Base-by-base conservation (phyloP, 2,797 vertebrate species). In the Schizopygopsis malacanthus region DNA sequence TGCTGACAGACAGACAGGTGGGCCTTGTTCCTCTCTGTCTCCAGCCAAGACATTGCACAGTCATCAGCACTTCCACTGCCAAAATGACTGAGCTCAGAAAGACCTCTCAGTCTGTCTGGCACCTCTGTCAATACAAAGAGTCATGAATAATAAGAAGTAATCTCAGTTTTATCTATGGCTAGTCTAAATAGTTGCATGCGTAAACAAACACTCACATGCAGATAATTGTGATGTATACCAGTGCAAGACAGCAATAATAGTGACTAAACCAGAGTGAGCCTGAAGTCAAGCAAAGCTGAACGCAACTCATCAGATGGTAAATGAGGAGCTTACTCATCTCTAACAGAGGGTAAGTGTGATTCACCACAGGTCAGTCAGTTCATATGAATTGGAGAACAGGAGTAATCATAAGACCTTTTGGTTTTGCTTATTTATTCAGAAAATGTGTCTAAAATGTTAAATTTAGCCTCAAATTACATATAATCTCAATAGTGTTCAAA, bases 1-100 rank as follows among this genome's bases (percentile, higher is more conserved):
- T 83, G 79, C 63, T 86, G 82, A 86, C 82, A 80, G 47, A 85
- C 86, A 84, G 82, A 85, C 79, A 87, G 87, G 83, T 88, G 88
- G 75, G 61, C 65, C 70, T 72, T 71, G 78, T 82, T 88, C 76
- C 59, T 80, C 50, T 63, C 86, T 2, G 16, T 67, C 76, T 63
- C 72, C 56, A 54, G 82, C 61, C 79, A 83, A 87, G 86, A 89
- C 85, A 86, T 69, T 88, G 84, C 89, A 20, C 78, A 89, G 83
- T 86, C 88, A 87, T 90, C 88, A 82, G 79, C 81, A 72, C 16
- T 28, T 50, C 76, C 13, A 39, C 59, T 83, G 88, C 90, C 89
- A 88, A 79, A 75, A 67, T 10, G 50, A 54, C 56, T 65, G 71
- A 82, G 79, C 78, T 70, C 75, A 76, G 65, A 85, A 50, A 83